Conservation (phyloP, 2,888 invertebrate species). For the Allolobophora icterica region DNA sequence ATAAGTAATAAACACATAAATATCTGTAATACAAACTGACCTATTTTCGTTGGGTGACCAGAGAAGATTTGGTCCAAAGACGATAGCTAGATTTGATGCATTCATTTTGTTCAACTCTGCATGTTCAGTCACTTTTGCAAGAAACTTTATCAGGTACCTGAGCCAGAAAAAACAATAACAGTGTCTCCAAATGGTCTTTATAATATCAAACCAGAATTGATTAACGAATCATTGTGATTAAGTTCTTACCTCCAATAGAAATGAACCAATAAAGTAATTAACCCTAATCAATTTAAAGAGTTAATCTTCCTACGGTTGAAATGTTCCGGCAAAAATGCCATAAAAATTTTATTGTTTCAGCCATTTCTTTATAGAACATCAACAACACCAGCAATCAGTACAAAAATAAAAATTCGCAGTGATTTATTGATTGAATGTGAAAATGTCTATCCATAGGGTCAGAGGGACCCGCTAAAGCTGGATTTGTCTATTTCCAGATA, state of each 20-base stretch:
- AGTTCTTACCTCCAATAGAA: not conserved
- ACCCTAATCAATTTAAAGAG: not conserved
- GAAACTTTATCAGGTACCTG: slow-evolving; percentile 83
- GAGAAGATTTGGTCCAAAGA: slow-evolving; percentile 94
- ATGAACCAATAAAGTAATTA: not conserved
- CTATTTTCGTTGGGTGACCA: slow-evolving; percentile 74
- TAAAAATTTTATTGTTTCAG: no score
- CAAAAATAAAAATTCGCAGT: no score
- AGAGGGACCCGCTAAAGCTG: no score
- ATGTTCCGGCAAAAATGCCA: no score
- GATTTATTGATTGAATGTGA: no score
- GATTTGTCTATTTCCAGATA: no score
- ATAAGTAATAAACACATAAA: not conserved
- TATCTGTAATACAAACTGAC: slow-evolving; percentile 31
- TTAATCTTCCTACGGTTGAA: not conserved
- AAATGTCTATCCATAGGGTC: no score
- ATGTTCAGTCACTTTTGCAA: slow-evolving; percentile 88
- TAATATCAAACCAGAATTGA: not conserved
- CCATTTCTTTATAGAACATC: no score
- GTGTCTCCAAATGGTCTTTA: not conserved
- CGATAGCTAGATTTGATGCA: slow-evolving; percentile 89
- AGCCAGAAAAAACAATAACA: slow-evolving; percentile 48
- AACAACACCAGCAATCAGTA: no score
- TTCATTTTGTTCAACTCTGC: slow-evolving; percentile 96
- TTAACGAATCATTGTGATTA: not conserved